phyloP scores from a whole-genome alignment of 2,888 invertebrate genomes.

The Himalopsyche tibetana region DNA sequence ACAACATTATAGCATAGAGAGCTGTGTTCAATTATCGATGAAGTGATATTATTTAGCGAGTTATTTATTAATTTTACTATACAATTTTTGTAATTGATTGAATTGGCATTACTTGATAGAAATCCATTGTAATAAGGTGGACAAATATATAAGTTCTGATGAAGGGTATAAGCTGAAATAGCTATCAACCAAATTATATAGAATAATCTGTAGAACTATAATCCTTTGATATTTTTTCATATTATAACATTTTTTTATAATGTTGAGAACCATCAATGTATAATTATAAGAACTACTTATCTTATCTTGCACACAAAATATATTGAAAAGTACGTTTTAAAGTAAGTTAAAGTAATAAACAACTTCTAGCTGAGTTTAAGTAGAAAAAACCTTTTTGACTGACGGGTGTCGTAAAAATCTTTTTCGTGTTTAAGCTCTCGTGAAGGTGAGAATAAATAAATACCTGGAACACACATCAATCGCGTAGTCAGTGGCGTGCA shows the following conservation, averaged over 20 bases:
- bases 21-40: too few species aligned
- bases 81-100: background rate
- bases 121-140: too few species aligned
- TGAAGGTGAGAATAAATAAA: conserved; percentile 50
- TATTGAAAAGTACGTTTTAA: background rate
- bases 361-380: background rate
- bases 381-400: conserved; percentile 36
- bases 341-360: background rate
- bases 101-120: too few species aligned
- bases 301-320: background rate
- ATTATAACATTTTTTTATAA: background rate
- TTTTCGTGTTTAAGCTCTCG: conserved; percentile 27
- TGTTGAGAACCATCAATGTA: background rate
- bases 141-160: too few species aligned
- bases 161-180: too few species aligned
- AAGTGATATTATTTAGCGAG: too few species aligned
- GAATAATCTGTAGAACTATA: too few species aligned
- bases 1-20: too few species aligned
- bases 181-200: too few species aligned
- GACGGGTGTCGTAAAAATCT: conserved; percentile 42
- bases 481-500: background rate
- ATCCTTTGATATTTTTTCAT: too few species aligned
- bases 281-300: background rate
- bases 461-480: conserved; percentile 50
- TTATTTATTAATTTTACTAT: background rate